Evolutionary conservation across 2,113 vertebrate species (phyloP).

Genomic region (Otus sunia): DNA sequence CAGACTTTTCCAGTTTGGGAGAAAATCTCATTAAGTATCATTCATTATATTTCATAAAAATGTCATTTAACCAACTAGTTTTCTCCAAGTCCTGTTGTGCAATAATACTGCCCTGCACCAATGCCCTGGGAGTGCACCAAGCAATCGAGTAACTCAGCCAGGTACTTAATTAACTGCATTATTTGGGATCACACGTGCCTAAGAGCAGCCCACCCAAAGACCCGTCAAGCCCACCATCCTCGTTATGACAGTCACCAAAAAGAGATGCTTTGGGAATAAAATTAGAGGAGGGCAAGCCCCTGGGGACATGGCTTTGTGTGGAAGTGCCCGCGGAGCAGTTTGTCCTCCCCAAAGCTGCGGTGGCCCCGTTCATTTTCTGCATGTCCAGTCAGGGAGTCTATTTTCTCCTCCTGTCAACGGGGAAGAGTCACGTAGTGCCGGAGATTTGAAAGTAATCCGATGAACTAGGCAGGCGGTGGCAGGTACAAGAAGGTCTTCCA

Average conservation of each 20-base stretch:
- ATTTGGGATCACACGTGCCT: accelerated
- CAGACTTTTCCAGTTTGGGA: neutral
- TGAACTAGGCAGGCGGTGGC: constrained; percentile 48
- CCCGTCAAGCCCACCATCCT: neutral
- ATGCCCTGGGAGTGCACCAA: neutral
- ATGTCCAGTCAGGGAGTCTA: neutral
- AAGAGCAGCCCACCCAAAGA: neutral
- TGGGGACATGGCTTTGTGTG: neutral
- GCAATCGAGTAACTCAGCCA: neutral
- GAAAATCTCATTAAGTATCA: neutral
- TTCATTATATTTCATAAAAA: neutral
- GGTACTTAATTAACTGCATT: neutral
- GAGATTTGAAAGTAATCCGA: neutral
- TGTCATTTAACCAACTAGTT: neutral
- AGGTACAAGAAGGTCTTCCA: constrained; percentile 59
- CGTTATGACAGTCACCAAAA: neutral
- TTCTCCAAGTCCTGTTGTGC: neutral
- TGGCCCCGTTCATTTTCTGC: neutral
- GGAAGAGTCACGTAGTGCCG: constrained; percentile 9
- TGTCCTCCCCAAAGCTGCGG: neutral
- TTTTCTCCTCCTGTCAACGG: constrained; percentile 26
- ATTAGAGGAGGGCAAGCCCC: neutral
- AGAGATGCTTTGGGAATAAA: neutral
- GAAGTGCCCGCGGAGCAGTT: neutral
- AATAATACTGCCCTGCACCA: neutral